phyloP scores from a whole-genome alignment of 2,113 vertebrate genomes.

The Cepphus grylle region DNA sequence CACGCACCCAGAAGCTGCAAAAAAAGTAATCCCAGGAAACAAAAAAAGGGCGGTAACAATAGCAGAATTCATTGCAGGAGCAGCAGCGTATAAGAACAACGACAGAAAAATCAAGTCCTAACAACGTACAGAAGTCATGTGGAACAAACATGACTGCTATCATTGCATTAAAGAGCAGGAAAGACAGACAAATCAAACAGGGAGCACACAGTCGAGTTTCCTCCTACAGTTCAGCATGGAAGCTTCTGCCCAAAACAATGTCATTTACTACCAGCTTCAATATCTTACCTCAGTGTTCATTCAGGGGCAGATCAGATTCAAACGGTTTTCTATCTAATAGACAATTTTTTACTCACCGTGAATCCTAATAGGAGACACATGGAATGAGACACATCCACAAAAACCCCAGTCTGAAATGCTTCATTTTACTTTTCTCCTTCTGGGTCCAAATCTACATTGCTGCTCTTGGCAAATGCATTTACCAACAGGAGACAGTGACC shows the following conservation, averaged over 20 bases:
- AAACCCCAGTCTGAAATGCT: neutral
- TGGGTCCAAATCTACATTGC: neutral
- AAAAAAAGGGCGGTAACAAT: neutral
- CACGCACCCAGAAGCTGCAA: neutral
- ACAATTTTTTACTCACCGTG: neutral
- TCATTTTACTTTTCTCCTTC: neutral
- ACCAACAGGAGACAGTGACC: neutral
- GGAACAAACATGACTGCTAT: neutral
- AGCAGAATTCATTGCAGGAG: neutral
- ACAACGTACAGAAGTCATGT: neutral
- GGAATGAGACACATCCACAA: neutral
- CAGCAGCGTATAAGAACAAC: neutral
- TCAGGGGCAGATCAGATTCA: neutral
- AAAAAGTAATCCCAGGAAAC: neutral
- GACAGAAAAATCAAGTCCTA: constrained; percentile 2
- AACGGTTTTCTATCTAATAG: neutral
- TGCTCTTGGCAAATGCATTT: neutral
- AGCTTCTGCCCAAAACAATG: neutral
- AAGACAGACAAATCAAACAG: neutral
- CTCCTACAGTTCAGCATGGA: neutral
- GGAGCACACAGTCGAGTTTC: neutral
- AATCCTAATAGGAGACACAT: neutral
- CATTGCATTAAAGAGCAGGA: neutral
- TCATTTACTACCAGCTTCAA: neutral
- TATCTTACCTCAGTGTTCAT: neutral